A percentile compares a stretch with the other conserved stretches of the same genome.
Conservation (phyloP, 2,888 invertebrate species). For the Spilarctia lutea region DNA sequence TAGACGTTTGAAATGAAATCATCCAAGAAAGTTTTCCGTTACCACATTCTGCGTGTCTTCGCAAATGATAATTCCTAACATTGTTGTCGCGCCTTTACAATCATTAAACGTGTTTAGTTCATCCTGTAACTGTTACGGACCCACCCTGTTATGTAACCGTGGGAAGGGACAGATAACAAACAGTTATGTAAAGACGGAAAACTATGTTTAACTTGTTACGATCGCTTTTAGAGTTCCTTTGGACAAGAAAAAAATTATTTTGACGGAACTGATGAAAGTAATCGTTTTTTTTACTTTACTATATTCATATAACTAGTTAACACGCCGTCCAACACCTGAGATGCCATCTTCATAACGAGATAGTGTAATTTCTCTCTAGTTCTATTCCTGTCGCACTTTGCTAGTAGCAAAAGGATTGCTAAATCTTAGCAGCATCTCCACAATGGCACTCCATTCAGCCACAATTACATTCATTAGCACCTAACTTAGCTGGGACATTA, state of each 20-base stretch:
- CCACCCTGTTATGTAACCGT: constrained; percentile 64
- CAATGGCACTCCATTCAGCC: background rate
- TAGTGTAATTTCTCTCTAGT: background rate
- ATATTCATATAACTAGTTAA: background rate
- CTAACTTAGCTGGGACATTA: background rate
- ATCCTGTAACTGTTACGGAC: constrained; percentile 26
- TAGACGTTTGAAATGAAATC: background rate
- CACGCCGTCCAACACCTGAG: background rate
- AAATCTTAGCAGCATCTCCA: background rate
- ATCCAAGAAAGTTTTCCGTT: background rate
- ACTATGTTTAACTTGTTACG: constrained; percentile 71
- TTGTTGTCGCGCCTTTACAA: constrained; percentile 54
- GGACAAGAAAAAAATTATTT: constrained; percentile 18
- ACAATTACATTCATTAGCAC: background rate
- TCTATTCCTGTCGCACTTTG: background rate
- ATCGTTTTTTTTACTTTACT: background rate
- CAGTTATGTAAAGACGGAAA: constrained; percentile 81
- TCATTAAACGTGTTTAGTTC: constrained; percentile 48
- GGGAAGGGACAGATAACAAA: constrained; percentile 73
- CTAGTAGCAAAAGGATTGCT: background rate
- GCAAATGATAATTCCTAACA: constrained; percentile 19
- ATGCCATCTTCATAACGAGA: background rate
- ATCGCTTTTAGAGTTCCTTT: constrained; percentile 65
- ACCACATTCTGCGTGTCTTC: constrained; percentile 16
- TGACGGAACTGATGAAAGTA: background rate